A percentile compares a stretch with the other conserved stretches of the same genome.
phyloP scores from a whole-genome alignment of 2,797 vertebrate genomes.

The Centroberyx gerrardi region DNA sequence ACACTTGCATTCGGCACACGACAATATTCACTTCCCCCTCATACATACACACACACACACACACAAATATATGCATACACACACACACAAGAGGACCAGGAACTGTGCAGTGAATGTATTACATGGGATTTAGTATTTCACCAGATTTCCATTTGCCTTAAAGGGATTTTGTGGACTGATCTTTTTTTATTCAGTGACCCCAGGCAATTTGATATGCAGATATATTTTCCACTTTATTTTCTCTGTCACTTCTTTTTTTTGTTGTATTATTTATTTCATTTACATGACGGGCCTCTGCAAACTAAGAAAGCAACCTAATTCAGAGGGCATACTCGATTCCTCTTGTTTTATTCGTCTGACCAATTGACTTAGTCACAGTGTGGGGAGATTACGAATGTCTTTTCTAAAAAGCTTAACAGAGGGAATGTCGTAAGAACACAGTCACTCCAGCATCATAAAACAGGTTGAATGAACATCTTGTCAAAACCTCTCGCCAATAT shows the following conservation, averaged over 20 bases:
- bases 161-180: conserved; percentile 82
- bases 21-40: conserved; percentile 37
- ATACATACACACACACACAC: conserved; percentile 8
- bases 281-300: conserved; percentile 76
- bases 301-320: conserved; percentile 65
- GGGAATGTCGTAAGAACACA: conserved; percentile 52
- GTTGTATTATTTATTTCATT: conserved; percentile 85
- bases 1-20: conserved; percentile 38
- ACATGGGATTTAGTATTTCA: conserved; percentile 72
- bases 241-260: conserved; percentile 61
- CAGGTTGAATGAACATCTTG: conserved; percentile 10
- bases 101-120: conserved; percentile 81
- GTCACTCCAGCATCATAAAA: conserved; percentile 39
- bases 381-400: conserved; percentile 47
- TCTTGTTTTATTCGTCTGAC: conserved; percentile 56
- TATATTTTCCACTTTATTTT: conserved; percentile 71
- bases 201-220: conserved; percentile 76
- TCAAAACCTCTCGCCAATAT: conserved; percentile 26
- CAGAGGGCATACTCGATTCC: conserved; percentile 68
- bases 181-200: conserved; percentile 73
- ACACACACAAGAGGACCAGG: conserved; percentile 67
- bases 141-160: conserved; percentile 79
- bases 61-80: conserved; percentile 1
- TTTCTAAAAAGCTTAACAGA: conserved; percentile 50
- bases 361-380: conserved; percentile 57